phyloP scores from a whole-genome alignment of 2,797 vertebrate genomes.

The Anguilla anguilla region DNA sequence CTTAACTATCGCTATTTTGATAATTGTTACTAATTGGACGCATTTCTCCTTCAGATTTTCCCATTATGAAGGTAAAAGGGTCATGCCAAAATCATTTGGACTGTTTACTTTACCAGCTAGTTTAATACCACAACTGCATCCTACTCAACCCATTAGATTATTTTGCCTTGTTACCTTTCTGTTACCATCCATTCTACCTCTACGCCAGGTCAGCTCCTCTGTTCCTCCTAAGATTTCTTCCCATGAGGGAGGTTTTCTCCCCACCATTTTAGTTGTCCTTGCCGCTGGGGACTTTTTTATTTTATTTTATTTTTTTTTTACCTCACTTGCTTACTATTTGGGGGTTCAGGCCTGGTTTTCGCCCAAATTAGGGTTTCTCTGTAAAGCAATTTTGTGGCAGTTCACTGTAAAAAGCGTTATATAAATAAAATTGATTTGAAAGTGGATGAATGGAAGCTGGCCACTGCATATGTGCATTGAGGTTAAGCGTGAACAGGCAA shows the following conservation, averaged over 20 bases:
- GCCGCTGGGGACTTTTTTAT: too few relatives aligned
- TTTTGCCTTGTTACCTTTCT: background rate
- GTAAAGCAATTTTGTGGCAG: too few relatives aligned
- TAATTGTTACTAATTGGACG: background rate
- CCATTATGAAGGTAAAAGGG: background rate
- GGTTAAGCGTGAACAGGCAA: constrained; percentile 13
- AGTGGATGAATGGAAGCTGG: background rate
- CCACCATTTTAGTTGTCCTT: too few relatives aligned
- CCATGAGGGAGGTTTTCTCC: too few relatives aligned
- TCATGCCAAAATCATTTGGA: background rate
- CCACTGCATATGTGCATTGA: background rate
- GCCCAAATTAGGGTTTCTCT: too few relatives aligned
- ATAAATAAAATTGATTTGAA: background rate
- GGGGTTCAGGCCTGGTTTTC: too few relatives aligned
- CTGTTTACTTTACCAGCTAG: background rate
- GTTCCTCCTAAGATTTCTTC: too few relatives aligned
- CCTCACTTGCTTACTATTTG: too few relatives aligned
- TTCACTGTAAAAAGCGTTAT: too few relatives aligned
- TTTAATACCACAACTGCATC: background rate
- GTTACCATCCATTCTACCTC: background rate
- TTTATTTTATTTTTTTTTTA: too few relatives aligned
- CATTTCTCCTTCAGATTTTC: background rate
- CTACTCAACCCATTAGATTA: background rate
- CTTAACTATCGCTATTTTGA: background rate
- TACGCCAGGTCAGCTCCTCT: too few relatives aligned